These are phyloP conservation scores for Pluvialis apricaria DNA, from an alignment of 2,113 vertebrate genomes.

Conservation along the genomic window DNA sequence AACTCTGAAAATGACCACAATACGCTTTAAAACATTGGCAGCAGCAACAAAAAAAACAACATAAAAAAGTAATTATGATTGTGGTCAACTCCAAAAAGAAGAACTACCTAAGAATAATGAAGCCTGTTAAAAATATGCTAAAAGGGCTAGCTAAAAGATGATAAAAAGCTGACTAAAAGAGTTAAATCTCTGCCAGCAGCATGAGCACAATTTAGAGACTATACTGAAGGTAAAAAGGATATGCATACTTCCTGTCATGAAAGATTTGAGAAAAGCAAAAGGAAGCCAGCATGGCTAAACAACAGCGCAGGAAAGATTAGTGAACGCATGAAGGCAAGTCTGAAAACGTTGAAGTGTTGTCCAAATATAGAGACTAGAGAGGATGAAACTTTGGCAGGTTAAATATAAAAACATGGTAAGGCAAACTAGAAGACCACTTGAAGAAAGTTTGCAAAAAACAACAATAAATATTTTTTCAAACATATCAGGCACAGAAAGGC, in stretches of 20 bases:
- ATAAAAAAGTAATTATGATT: neutral
- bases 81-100: neutral
- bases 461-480: neutral
- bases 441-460: neutral
- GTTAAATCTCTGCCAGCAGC: neutral
- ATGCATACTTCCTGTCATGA: constrained; percentile 24
- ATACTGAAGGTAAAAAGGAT: constrained; percentile 17
- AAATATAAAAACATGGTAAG: neutral
- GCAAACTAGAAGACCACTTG: neutral
- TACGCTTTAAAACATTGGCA: neutral
- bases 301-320: neutral
- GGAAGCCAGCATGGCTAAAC: constrained; percentile 30
- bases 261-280: constrained; percentile 33
- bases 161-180: neutral
- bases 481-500: neutral
- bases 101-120: neutral
- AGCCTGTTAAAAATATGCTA: neutral
- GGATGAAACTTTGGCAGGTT: neutral
- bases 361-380: constrained; percentile 20
- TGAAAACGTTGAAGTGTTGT: neutral
- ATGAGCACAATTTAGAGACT: neutral
- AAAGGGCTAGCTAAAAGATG: neutral
- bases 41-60: neutral
- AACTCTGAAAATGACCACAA: neutral
- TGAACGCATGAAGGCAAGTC: neutral